Evolutionary conservation across 2,797 vertebrate genomes (phyloP), one percentile per base, ranked within the genome.

Genomic region (Clarias pachynema): DNA sequence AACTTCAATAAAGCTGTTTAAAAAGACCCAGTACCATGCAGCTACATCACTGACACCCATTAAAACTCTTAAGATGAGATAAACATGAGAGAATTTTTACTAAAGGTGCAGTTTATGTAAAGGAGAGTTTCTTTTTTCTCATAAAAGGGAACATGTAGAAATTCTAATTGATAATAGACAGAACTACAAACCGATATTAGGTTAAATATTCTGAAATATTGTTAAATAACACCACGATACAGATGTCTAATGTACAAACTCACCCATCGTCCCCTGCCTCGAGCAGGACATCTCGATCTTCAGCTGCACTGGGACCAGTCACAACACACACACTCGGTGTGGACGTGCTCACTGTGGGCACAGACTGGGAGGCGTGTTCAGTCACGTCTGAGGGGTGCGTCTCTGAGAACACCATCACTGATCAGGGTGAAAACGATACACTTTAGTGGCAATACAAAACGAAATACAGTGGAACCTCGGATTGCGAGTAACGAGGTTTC

Each of bases 281-380:
- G 82, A 98, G 97, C 56, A 96, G 94, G 75, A 97, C 96, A 1
- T 98, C 97, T 0, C 96, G 92, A 37, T 99, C 97, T 29, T 98
- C 98, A 0, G 94, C 95, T 0, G 94, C 3, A 44, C 95, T 84
- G 9, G 95, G 91, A 72, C 95, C 95, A 4, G 94, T 94, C 24
- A 95, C 90, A 60, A 95, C 95, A 12, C 95, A 94, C 68, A 97
- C 94, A 86, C 93, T 93, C 1, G 96, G 95, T 0, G 97, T 97
- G 79, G 98, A 99, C 0, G 97, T 99, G 79, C 96, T 98, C 79
- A 99, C 98, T 95, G 95, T 98, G n/a, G 98, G 97, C 87, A 99
- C 98, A 0, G 98, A 99, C 94, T 99, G 98, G 24, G 97, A 98
- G 12, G 96, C 95, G 0, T 95, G 96, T 10, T 99, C 98, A 0